Conservation (phyloP, 2,797 vertebrate species). For the Petrocephalus schoutedeni region DNA sequence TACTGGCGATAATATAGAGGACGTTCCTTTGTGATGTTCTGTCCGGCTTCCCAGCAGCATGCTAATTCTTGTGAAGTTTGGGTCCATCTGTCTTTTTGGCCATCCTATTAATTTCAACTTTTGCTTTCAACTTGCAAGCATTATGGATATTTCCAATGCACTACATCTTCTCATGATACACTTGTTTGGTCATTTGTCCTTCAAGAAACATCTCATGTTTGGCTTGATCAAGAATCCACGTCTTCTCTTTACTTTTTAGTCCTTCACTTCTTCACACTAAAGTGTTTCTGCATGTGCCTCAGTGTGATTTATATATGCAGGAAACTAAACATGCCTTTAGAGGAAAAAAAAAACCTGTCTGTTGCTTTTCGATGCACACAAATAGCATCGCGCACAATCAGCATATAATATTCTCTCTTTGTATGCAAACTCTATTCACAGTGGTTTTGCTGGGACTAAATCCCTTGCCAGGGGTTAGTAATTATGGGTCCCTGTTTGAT, state of each 20-base stretch:
- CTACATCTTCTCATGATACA: too few relatives aligned
- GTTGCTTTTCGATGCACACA: background rate
- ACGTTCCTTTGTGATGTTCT: background rate
- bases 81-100: too few relatives aligned
- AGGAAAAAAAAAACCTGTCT: background rate
- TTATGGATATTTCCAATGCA: too few relatives aligned
- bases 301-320: background rate
- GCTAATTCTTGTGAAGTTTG: too few relatives aligned
- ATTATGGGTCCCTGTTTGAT: constrained; percentile 13
- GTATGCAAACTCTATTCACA: constrained; percentile 1
- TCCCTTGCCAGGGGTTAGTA: constrained; percentile 12
- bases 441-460: constrained; percentile 7
- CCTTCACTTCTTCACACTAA: background rate
- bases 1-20: background rate
- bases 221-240: too few relatives aligned
- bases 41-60: background rate
- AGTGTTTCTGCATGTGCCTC: background rate
- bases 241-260: background rate
- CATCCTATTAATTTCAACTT: too few relatives aligned
- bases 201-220: too few relatives aligned
- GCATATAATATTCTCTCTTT: constrained; percentile 11
- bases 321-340: background rate
- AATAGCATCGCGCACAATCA: background rate
- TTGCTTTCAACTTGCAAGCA: too few relatives aligned
- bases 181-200: too few relatives aligned